Evolutionary conservation across 2,113 vertebrate genomes (phyloP), one percentile per base, ranked within the genome.

Genomic region (Centropus bengalensis): DNA sequence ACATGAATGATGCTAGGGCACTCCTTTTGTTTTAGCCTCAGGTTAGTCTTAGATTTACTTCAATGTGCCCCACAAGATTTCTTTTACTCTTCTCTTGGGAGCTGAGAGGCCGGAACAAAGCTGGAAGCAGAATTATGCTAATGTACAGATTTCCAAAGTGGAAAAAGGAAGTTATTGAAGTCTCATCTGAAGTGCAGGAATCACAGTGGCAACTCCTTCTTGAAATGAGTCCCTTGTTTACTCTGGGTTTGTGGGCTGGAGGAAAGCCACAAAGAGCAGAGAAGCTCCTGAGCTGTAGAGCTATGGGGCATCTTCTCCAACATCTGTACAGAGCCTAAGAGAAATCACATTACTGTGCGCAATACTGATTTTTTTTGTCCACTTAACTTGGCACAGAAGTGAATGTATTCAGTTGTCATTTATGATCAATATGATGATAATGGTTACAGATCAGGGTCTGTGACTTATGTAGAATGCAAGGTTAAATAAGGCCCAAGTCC

Each of bases 231-330:
- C 14, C 20, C 44, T 38, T 32, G 27, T 64, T 60, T 71, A 20
- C 38, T 74, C 60, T 45, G 70, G 18, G 9, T 3, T 74, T 40
- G n/a, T 6, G 71, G 44, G 38, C 33, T 59, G 28, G 30, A 14
- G 13, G 17, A 21, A 47, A 82, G 38, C 1, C 54, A 40, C 10
- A 4, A 0, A 0, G 1, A 16, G 49, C 63, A 77, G 21, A 10
- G 18, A 58, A 27, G 19, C 5, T 74, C 47, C 51, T 36, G 18
- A 54, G 45, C 67, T 73, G 58, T 60, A 86, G 56, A 63, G 14
- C 24, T 60, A 74, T 28, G 2, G 1, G 38, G 17, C 33, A 55
- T 11, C 64, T 84, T 38, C 32, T 13, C 44, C 51, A 15, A 36
- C 27, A 49, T 19, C 67, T 68, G 40, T 15, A 28, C 5, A 63